Conservation (phyloP, 2,113 vertebrate species). For the Tretioscincus oriximinensis region DNA sequence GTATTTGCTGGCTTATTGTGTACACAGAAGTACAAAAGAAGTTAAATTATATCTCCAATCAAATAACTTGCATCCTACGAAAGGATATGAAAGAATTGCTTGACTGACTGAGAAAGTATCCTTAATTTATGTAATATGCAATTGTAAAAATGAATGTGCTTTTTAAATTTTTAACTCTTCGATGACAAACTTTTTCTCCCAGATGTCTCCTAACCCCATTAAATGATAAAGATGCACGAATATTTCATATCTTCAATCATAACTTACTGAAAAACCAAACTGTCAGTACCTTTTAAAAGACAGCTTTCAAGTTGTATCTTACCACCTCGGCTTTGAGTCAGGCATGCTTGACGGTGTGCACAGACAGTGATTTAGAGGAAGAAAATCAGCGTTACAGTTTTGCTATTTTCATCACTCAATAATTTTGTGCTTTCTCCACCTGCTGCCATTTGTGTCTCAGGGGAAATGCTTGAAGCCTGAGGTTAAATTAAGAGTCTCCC, state of each 20-base stretch:
- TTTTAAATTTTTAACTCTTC: background rate
- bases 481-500: constrained; percentile 75
- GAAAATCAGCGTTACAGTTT: constrained; percentile 54
- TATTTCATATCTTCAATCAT: constrained; percentile 34
- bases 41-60: constrained; percentile 8
- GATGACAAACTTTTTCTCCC: background rate
- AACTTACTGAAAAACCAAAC: constrained; percentile 24
- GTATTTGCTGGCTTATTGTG: constrained; percentile 51
- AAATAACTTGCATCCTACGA: background rate
- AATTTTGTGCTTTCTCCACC: constrained; percentile 68
- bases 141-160: background rate
- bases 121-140: background rate
- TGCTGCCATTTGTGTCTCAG: constrained; percentile 55
- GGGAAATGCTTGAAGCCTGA: constrained; percentile 67
- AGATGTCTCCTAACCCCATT: background rate
- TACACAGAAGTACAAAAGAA: constrained; percentile 16
- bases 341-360: constrained; percentile 58
- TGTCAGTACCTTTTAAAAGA: constrained; percentile 36
- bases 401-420: constrained; percentile 65
- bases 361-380: constrained; percentile 70
- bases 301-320: constrained; percentile 32
- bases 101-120: background rate
- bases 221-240: constrained; percentile 15
- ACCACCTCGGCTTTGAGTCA: constrained; percentile 43
- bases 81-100: background rate